Percentiles rank a stretch among this genome's conserved stretches.
Evolutionary conservation across 2,113 vertebrate species (phyloP).

Genomic region (Neopipo cinnamomea): DNA sequence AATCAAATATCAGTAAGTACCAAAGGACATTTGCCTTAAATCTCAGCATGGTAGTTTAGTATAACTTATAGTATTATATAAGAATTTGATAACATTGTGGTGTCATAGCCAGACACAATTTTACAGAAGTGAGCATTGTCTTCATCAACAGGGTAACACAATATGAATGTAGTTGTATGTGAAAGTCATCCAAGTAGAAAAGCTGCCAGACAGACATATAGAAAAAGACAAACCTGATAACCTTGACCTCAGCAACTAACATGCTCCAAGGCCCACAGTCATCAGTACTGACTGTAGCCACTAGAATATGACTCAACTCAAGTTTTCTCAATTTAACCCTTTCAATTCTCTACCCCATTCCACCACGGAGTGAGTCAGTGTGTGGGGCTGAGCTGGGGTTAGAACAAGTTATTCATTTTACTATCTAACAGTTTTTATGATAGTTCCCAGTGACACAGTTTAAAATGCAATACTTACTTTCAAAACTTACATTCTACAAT

Average conservation of each 20-base stretch:
- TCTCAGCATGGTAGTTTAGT: background rate
- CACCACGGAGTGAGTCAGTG: accelerated
- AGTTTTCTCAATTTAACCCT: background rate
- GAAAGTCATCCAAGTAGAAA: background rate
- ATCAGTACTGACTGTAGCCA: accelerated
- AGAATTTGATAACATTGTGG: background rate
- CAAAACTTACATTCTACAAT: too few species aligned
- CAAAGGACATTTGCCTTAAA: background rate
- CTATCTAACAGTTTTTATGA: background rate
- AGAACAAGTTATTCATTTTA: background rate
- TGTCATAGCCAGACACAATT: background rate
- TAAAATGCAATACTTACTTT: background rate
- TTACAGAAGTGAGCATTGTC: background rate
- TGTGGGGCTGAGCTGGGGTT: background rate
- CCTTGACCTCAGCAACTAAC: background rate
- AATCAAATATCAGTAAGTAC: background rate
- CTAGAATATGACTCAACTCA: background rate
- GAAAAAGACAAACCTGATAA: background rate
- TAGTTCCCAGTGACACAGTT: background rate
- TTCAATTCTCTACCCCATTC: background rate
- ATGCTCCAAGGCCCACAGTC: background rate
- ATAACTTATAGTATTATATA: background rate
- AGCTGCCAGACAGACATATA: background rate
- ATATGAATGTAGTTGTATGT: background rate
- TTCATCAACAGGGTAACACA: background rate